phyloP scores from a whole-genome alignment of 2,888 invertebrate genomes.

The Elysia crispata region DNA sequence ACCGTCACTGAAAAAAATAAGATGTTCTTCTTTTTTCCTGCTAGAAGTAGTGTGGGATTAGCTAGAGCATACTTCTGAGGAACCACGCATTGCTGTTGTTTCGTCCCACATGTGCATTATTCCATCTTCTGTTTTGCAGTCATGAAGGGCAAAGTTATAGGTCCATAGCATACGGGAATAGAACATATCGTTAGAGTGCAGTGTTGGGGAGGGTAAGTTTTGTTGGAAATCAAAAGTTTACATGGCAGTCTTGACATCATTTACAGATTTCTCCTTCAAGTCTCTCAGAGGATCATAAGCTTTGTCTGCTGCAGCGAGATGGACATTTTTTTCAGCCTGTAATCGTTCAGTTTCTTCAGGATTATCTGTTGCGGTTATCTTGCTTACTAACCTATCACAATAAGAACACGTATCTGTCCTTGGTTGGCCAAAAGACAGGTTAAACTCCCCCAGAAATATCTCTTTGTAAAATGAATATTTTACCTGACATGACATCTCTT shows the following conservation, averaged over 20 bases:
- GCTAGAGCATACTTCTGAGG: conserved; percentile 23
- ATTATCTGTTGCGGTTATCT: conserved; percentile 23
- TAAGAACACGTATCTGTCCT: conserved; percentile 43
- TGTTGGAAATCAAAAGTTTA: conserved; percentile 48
- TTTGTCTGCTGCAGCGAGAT: conserved; percentile 41
- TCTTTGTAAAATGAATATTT: conserved; percentile 37
- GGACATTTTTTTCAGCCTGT: conserved; percentile 38
- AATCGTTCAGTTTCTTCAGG: conserved; percentile 29
- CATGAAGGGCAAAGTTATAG: conserved; percentile 13
- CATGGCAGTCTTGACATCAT: conserved; percentile 30
- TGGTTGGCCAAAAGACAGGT: conserved; percentile 44
- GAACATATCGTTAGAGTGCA: conserved; percentile 43
- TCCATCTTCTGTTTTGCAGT: conserved; percentile 10
- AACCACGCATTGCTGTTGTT: conserved; percentile 26
- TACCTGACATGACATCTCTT: conserved; percentile 21
- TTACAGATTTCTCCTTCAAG: conserved; percentile 1
- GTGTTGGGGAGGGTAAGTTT: conserved; percentile 41
- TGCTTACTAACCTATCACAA: conserved; percentile 38
- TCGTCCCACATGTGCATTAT: conserved; percentile 33
- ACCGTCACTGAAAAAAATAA: too few relatives aligned
- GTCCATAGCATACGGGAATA: conserved; percentile 12
- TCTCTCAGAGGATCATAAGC: conserved; percentile 39
- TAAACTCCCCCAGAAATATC: conserved; percentile 40
- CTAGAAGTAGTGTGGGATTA: too few relatives aligned
- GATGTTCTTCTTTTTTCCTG: too few relatives aligned